Evolutionary conservation across 2,888 invertebrate species (phyloP), one percentile per base, ranked within the genome.

Genomic region (Drosophila limbata): DNA sequence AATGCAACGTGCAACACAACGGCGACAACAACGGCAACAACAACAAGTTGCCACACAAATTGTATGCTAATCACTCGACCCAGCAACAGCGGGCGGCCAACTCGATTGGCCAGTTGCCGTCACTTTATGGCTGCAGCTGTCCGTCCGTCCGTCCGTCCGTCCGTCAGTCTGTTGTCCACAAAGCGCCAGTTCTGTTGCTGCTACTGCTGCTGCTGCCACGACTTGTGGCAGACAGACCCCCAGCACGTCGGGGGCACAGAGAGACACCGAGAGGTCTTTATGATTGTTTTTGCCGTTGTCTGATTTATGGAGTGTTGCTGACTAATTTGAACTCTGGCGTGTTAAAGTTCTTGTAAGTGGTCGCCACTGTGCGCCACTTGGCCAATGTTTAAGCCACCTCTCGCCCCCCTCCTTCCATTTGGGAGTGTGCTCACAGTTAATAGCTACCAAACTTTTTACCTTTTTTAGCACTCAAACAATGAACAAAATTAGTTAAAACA

Each of bases 261-360:
- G 53, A 39, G 53, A 15, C 55, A 35, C 21, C 21, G 39, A 42
- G 33, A 33, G 39, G 44, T 39, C 48, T 65, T 76, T 76, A 65
- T 77, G 73, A 77, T 76, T 76, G 73, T 70, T 69, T 73, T 65
- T 69, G 40, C 62, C 65, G 73, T 74, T 70, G 87, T 69, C 87
- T 84, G 87, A 84, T 84, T 84, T 84, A 84, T 84, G 84, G 83
- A 84, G 83, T 84, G 83, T 79, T 56, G 84, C 83, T 84, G 83
- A 84, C 83, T 84, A 84, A 87, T 84, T 84, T 86, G 73, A 84
- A 81, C 84, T 86, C 69, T 67, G 73, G 61, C 77, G 78, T 77
- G 77, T 75, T 78, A 71, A 77, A 72, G 77, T 77, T 77, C 79
- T 77, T 77, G 76, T 77, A 77, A 77, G 53, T 73, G 77, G 59